A percentile compares a stretch with the other conserved stretches of the same genome.
Conservation (phyloP, 1,140 invertebrate species). For the Panulirus ornatus region DNA sequence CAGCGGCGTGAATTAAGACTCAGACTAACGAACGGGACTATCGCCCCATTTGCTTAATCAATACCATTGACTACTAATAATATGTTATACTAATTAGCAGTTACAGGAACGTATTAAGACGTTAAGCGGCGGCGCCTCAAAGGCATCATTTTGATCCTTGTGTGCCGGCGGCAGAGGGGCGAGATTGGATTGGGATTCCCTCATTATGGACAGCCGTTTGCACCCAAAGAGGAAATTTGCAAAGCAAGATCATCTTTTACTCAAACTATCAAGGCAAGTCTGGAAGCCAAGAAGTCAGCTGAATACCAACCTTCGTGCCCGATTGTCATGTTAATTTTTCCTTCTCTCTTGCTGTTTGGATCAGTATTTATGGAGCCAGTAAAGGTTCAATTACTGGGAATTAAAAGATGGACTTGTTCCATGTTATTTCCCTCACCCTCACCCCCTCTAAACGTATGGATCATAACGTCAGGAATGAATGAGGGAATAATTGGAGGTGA, state of each 20-base stretch:
- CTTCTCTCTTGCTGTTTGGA: too few relatives aligned
- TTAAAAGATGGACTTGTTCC: too few relatives aligned
- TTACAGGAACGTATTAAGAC: conserved; percentile 48
- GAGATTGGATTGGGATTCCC: neutral
- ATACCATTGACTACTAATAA: conserved; percentile 72
- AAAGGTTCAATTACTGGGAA: too few relatives aligned
- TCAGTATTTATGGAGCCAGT: too few relatives aligned
- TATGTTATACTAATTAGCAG: conserved; percentile 69
- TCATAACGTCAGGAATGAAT: too few relatives aligned
- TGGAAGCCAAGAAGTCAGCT: neutral
- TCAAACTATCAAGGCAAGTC: conserved; percentile 38
- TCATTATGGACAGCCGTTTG: conserved; percentile 4
- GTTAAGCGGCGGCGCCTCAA: conserved; percentile 19
- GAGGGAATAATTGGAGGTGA: too few relatives aligned
- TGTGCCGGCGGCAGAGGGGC: neutral
- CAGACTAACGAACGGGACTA: conserved; percentile 55
- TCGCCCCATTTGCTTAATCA: conserved; percentile 69
- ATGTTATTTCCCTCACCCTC: too few relatives aligned
- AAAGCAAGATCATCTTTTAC: conserved; percentile 53
- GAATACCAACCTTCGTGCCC: neutral
- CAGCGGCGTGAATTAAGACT: conserved; percentile 47
- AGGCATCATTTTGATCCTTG: conserved; percentile 24
- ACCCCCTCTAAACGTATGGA: too few relatives aligned
- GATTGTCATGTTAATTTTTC: too few relatives aligned
- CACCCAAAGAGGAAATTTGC: conserved; percentile 34